Evolutionary conservation across 2,113 vertebrate genomes (phyloP).

Genomic region (Acrocephalus arundinaceus): DNA sequence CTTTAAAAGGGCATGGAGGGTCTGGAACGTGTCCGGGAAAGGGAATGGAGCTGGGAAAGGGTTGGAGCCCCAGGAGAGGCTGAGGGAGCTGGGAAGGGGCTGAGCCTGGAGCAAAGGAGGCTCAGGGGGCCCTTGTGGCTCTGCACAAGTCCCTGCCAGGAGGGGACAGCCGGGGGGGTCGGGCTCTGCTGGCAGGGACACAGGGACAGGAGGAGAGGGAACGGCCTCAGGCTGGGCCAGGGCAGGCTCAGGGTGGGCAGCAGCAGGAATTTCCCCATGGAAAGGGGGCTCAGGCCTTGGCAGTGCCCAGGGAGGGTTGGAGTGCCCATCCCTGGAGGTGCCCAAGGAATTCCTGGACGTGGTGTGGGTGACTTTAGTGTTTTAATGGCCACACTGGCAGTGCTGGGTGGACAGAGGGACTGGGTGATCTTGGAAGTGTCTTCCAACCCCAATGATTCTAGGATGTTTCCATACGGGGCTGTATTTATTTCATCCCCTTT

Average conservation of each 20-base stretch:
- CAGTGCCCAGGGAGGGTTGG: background rate
- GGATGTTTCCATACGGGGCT: background rate
- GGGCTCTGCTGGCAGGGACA: too few species aligned
- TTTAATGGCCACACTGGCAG: background rate
- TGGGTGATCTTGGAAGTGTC: too few species aligned
- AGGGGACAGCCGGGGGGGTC: background rate
- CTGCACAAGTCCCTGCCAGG: background rate
- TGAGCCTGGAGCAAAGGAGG: background rate
- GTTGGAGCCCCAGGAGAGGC: background rate
- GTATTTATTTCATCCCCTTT: background rate
- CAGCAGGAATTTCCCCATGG: too few species aligned
- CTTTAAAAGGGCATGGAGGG: background rate
- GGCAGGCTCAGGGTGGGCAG: too few species aligned
- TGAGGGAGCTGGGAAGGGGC: background rate
- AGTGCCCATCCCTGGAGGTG: background rate
- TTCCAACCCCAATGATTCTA: background rate
- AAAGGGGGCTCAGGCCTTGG: too few species aligned
- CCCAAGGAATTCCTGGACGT: rapidly evolving
- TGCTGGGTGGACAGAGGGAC: background rate
- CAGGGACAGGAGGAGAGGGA: too few species aligned
- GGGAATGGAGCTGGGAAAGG: background rate
- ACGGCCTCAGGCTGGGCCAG: too few species aligned
- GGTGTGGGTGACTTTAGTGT: background rate
- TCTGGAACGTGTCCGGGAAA: rapidly evolving
- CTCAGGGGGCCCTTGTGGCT: background rate